Evolutionary conservation across 2,797 vertebrate species (phyloP).

Genomic region (Argentina silus): DNA sequence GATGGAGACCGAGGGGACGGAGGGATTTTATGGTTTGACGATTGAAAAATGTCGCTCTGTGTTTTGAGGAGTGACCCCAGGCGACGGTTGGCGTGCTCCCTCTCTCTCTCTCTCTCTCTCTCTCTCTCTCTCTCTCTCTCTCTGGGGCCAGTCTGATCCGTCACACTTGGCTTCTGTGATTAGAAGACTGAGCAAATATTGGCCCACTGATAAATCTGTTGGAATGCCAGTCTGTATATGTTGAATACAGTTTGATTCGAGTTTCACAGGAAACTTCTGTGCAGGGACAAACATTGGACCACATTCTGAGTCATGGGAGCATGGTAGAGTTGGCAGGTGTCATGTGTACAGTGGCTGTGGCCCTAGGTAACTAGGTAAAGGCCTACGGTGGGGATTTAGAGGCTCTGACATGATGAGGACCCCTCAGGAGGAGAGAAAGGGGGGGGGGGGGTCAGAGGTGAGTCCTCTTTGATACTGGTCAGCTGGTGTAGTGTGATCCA

Average conservation of each 20-base stretch:
- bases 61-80: conserved; percentile 35
- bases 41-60: conserved; percentile 34
- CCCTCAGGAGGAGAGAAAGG: neutral
- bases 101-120: conserved; percentile 28
- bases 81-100: conserved; percentile 16
- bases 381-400: neutral
- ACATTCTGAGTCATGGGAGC: conserved; percentile 46
- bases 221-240: conserved; percentile 57
- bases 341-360: conserved; percentile 4
- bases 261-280: conserved; percentile 41
- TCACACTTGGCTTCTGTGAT: conserved; percentile 61
- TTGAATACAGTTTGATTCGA: conserved; percentile 41
- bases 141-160: conserved; percentile 47
- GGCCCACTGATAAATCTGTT: conserved; percentile 66
- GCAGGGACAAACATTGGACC: conserved; percentile 30
- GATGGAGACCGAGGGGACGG: conserved; percentile 30
- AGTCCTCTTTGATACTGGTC: neutral
- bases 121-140: conserved; percentile 16
- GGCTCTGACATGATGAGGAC: conserved; percentile 6
- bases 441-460: neutral
- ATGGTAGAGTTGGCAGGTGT: conserved; percentile 32
- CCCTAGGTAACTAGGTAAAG: conserved; percentile 20
- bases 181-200: conserved; percentile 72
- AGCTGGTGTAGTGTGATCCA: neutral
- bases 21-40: conserved; percentile 33